Evolutionary conservation across 2,888 invertebrate genomes (phyloP).

Genomic region (Ennomos erosarius): DNA sequence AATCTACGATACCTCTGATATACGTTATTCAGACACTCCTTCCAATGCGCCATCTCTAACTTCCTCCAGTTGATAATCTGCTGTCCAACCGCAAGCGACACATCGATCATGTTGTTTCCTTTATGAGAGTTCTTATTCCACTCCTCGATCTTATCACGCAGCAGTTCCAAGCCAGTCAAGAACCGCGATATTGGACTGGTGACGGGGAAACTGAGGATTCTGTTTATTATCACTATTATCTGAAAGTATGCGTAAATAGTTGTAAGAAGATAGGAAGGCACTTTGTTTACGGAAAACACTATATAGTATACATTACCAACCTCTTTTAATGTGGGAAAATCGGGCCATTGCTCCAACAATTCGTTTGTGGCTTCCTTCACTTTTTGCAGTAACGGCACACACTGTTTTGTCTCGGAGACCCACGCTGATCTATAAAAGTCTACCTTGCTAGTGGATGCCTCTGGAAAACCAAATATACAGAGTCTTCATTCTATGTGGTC

Average conservation of each 20-base stretch:
- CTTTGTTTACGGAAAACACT: not conserved
- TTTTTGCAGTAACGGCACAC: constrained; percentile 88
- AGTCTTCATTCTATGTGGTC: no score
- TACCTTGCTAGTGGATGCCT: constrained; percentile 56
- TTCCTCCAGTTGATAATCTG: constrained; percentile 96
- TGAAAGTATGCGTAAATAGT: constrained; percentile 57
- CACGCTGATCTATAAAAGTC: constrained; percentile 95
- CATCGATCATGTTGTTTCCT: constrained; percentile 91
- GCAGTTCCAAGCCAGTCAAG: constrained; percentile 94
- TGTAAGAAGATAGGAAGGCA: not conserved
- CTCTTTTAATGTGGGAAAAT: constrained; percentile 94
- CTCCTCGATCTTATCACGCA: constrained; percentile 93
- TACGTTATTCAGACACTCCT: constrained; percentile 90
- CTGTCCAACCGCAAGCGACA: constrained; percentile 90
- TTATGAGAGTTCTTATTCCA: constrained; percentile 97
- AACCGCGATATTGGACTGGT: constrained; percentile 94
- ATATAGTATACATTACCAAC: constrained; percentile 64
- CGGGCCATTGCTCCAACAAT: constrained; percentile 93
- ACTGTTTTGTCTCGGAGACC: constrained; percentile 90
- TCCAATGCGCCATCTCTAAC: constrained; percentile 95
- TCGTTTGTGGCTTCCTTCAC: constrained; percentile 86
- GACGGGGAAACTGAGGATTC: constrained; percentile 89
- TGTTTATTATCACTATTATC: constrained; percentile 88
- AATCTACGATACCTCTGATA: constrained; percentile 78
- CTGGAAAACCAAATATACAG: constrained; percentile 43